Conservation (phyloP, 2,797 vertebrate genomes). For the Diglossa cyanea region DNA sequence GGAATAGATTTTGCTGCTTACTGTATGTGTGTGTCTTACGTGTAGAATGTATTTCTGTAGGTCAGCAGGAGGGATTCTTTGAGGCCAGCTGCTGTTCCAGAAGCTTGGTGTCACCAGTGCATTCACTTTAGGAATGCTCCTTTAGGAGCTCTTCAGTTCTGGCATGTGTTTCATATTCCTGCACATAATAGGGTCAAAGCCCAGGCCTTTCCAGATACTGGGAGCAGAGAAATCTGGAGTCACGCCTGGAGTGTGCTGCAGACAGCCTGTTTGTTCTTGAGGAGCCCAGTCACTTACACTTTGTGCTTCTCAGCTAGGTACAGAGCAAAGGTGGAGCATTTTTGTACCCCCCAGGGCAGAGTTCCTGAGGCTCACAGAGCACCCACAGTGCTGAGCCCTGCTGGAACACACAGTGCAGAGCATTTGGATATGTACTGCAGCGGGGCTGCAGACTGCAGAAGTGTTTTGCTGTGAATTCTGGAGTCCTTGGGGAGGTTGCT, state of each 20-base stretch:
- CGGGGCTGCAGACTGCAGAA: rapidly evolving
- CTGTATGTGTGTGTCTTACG: neutral
- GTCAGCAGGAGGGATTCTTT: neutral
- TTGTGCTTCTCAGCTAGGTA: neutral
- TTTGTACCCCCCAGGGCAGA: neutral
- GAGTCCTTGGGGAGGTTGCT: neutral
- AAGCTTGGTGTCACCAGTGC: neutral
- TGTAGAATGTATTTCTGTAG: neutral
- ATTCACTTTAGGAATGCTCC: neutral
- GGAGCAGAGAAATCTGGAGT: neutral
- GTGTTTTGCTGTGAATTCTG: neutral
- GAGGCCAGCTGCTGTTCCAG: neutral
- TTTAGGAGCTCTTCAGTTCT: neutral
- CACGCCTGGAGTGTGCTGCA: neutral
- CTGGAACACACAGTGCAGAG: neutral
- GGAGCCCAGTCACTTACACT: neutral
- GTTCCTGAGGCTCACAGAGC: neutral
- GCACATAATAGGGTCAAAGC: neutral
- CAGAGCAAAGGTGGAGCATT: neutral
- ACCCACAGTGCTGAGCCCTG: neutral
- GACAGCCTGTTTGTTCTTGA: neutral
- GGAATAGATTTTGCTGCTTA: neutral
- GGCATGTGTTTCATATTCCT: neutral
- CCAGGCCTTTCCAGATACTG: neutral
- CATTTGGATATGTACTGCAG: neutral